These are phyloP conservation scores for Meganola albula DNA, from an alignment of 2,888 invertebrate species.

Conservation along the genomic window DNA sequence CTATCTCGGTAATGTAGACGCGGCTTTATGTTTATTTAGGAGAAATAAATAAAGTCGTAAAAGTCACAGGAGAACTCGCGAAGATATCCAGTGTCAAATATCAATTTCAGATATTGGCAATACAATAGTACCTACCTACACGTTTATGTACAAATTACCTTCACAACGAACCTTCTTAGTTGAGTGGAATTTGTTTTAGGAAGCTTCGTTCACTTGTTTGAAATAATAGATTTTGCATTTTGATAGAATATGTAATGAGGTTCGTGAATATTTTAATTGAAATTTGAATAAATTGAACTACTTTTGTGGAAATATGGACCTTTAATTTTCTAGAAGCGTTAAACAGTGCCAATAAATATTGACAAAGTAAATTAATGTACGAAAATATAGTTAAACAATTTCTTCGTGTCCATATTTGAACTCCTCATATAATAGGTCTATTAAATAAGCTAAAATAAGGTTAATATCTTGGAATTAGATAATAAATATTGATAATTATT, in stretches of 20 bases:
- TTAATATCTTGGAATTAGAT: too few relatives aligned
- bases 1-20: too few relatives aligned
- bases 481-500: too few relatives aligned
- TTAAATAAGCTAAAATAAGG: too few relatives aligned
- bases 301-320: slow-evolving; percentile 10
- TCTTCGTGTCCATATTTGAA: too few relatives aligned
- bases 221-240: slow-evolving; percentile 29
- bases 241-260: slow-evolving; percentile 26
- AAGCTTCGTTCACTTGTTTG: slow-evolving; percentile 22
- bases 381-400: too few relatives aligned
- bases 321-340: too few relatives aligned
- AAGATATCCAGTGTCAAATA: slow-evolving; percentile 50
- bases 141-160: slow-evolving; percentile 29
- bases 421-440: too few relatives aligned
- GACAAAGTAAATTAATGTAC: too few relatives aligned
- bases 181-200: slow-evolving; percentile 15
- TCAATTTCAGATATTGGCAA: slow-evolving; percentile 55
- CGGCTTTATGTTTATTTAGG: slow-evolving; percentile 42
- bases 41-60: slow-evolving; percentile 44
- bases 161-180: slow-evolving; percentile 19
- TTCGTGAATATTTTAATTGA: slow-evolving; percentile 23
- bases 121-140: slow-evolving; percentile 25
- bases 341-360: too few relatives aligned
- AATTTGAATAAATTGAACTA: slow-evolving; percentile 19
- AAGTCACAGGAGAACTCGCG: slow-evolving; percentile 40